phyloP scores from a whole-genome alignment of 2,888 invertebrate species.

The Volucella zonaria region DNA sequence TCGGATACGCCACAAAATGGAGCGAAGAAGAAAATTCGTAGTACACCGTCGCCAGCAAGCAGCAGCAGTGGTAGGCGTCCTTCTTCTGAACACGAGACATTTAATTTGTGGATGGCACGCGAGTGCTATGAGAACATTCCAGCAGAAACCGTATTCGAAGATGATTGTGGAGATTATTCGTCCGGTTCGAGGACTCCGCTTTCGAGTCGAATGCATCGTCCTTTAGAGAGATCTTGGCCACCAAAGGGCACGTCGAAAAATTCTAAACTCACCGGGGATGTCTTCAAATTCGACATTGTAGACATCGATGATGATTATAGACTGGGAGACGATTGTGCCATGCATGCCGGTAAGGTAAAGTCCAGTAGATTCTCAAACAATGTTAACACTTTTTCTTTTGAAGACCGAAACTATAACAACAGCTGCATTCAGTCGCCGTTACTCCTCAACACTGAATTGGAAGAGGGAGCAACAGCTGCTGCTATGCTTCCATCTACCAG shows the following conservation, averaged over 20 bases:
- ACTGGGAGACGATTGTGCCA: constrained; percentile 82
- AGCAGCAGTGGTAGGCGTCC: constrained; percentile 57
- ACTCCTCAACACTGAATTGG: constrained; percentile 73
- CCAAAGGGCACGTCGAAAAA: constrained; percentile 84
- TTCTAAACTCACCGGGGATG: constrained; percentile 87
- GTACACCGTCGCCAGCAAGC: constrained; percentile 83
- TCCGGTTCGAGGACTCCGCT: constrained; percentile 79
- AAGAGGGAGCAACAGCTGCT: constrained; percentile 58
- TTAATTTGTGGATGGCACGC: constrained; percentile 82
- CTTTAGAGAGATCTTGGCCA: constrained; percentile 89
- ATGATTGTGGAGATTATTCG: constrained; percentile 79
- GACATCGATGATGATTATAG: constrained; percentile 88
- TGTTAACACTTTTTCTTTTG: background rate
- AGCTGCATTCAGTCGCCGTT: constrained; percentile 79
- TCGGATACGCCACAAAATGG: constrained; percentile 82
- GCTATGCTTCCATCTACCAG: constrained; percentile 59
- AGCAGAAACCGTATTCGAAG: constrained; percentile 80
- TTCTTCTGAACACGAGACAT: constrained; percentile 76
- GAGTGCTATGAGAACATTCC: constrained; percentile 82
- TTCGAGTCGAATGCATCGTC: constrained; percentile 84
- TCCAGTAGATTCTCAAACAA: background rate
- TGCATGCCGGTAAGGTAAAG: constrained; percentile 28
- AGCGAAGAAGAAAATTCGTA: constrained; percentile 86
- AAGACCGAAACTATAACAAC: constrained; percentile 73
- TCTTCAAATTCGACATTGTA: constrained; percentile 92